Conservation (phyloP, 2,113 vertebrate species). For the Bos javanicus region DNA sequence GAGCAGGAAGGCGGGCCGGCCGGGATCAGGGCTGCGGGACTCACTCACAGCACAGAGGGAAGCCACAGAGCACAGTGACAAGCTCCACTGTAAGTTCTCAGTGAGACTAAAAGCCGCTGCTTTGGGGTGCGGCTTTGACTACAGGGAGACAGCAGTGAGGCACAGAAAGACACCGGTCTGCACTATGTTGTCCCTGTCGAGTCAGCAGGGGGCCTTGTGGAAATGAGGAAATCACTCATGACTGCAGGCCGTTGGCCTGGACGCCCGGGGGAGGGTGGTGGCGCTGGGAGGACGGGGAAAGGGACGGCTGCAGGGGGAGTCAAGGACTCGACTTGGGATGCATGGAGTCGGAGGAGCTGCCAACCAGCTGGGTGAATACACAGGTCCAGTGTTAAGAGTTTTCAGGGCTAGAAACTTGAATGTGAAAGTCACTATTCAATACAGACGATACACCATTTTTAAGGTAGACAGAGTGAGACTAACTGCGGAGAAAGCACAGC, state of each 20-base stretch:
- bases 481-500: background rate
- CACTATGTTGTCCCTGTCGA: accelerated
- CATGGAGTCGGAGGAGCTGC: too few relatives aligned
- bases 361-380: background rate
- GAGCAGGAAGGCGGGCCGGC: background rate
- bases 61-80: too few relatives aligned
- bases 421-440: background rate
- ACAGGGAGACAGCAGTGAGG: background rate
- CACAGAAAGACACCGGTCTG: background rate
- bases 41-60: background rate
- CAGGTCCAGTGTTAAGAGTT: background rate
- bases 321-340: background rate
- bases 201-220: background rate
- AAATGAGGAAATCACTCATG: background rate
- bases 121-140: background rate
- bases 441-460: accelerated
- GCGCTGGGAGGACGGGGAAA: background rate
- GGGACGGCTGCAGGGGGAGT: background rate
- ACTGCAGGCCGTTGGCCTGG: background rate
- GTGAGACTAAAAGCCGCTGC: background rate
- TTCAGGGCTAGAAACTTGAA: background rate
- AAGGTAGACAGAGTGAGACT: background rate
- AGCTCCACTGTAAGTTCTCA: background rate
- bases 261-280: background rate
- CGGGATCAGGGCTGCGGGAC: too few relatives aligned